These are phyloP conservation scores for Cichlasoma orientale DNA, from an alignment of 2,797 vertebrate genomes.

Conservation along the genomic window DNA sequence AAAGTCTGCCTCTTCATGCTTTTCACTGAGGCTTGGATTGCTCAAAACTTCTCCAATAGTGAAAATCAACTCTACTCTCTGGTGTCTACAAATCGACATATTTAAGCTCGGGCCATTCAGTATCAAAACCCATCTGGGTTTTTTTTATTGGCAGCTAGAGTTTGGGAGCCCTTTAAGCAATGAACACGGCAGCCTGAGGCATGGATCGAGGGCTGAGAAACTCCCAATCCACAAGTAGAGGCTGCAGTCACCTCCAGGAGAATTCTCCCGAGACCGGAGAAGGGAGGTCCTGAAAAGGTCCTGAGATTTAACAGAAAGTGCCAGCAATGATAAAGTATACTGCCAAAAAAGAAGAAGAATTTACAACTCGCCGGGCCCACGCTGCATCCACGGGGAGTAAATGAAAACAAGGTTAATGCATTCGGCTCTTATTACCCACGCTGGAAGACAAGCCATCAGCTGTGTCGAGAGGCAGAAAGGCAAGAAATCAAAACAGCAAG, in stretches of 20 bases:
- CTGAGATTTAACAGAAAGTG: slow-evolving; percentile 63
- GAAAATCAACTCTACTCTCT: slow-evolving; percentile 16
- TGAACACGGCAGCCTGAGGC: slow-evolving; percentile 66
- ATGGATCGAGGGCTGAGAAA: slow-evolving; percentile 51
- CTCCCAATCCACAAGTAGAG: slow-evolving; percentile 36
- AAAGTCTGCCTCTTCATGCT: neutral
- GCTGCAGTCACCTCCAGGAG: slow-evolving; percentile 65
- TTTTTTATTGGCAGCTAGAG: slow-evolving; percentile 56
- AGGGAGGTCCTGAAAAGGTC: slow-evolving; percentile 65
- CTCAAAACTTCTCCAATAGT: neutral
- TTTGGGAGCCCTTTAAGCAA: slow-evolving; percentile 55
- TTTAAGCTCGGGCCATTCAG: slow-evolving; percentile 27
- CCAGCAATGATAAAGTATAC: slow-evolving; percentile 62
- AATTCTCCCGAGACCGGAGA: slow-evolving; percentile 59
- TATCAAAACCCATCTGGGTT: slow-evolving; percentile 44
- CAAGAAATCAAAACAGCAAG: slow-evolving; percentile 79
- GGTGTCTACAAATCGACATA: slow-evolving; percentile 25
- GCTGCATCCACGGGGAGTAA: slow-evolving; percentile 77
- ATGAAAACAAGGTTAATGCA: slow-evolving; percentile 86
- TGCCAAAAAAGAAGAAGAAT: slow-evolving; percentile 60
- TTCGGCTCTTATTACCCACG: slow-evolving; percentile 79
- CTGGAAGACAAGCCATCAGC: slow-evolving; percentile 73
- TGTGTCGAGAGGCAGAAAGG: slow-evolving; percentile 69
- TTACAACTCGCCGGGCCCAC: slow-evolving; percentile 55
- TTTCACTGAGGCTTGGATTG: neutral